A percentile compares a stretch with the other conserved stretches of the same genome.
phyloP scores from a whole-genome alignment of 2,888 invertebrate genomes.

The Elegia similella region DNA sequence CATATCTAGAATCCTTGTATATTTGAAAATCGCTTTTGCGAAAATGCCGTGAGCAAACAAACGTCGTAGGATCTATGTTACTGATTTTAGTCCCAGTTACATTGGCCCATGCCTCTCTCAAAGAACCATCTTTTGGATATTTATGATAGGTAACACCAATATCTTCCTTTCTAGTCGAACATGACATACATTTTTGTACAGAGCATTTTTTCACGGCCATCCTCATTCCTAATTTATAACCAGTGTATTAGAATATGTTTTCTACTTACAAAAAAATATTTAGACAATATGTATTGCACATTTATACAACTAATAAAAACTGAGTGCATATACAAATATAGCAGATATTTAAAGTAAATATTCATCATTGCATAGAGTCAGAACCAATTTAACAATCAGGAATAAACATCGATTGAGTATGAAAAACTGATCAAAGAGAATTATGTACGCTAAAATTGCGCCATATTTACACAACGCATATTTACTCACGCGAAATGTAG shows the following conservation, averaged over 20 bases:
- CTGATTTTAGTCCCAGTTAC: slow-evolving; percentile 81
- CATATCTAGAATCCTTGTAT: slow-evolving; percentile 86
- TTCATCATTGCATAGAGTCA: not conserved
- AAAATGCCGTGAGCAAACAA: slow-evolving; percentile 90
- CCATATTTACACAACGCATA: not conserved
- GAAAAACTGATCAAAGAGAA: too few species aligned
- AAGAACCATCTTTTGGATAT: slow-evolving; percentile 84
- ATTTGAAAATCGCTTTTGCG: slow-evolving; percentile 87
- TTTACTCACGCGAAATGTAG: not conserved
- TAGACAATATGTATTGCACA: slow-evolving; percentile 6
- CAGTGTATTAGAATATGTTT: slow-evolving; percentile 19
- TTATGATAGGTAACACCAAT: slow-evolving; percentile 89
- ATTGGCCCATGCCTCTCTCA: slow-evolving; percentile 84
- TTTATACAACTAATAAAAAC: not conserved
- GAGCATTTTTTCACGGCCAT: slow-evolving; percentile 85
- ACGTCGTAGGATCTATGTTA: slow-evolving; percentile 79
- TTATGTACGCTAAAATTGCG: not conserved
- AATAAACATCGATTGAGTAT: too few species aligned
- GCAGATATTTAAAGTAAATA: not conserved
- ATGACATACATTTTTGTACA: slow-evolving; percentile 83
- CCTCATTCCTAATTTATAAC: slow-evolving; percentile 56
- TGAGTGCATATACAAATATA: not conserved
- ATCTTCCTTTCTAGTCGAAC: slow-evolving; percentile 83
- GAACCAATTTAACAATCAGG: not conserved
- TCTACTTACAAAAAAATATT: not conserved